Evolutionary conservation across 2,888 invertebrate genomes (phyloP).

Genomic region (Orchesella flavescens): DNA sequence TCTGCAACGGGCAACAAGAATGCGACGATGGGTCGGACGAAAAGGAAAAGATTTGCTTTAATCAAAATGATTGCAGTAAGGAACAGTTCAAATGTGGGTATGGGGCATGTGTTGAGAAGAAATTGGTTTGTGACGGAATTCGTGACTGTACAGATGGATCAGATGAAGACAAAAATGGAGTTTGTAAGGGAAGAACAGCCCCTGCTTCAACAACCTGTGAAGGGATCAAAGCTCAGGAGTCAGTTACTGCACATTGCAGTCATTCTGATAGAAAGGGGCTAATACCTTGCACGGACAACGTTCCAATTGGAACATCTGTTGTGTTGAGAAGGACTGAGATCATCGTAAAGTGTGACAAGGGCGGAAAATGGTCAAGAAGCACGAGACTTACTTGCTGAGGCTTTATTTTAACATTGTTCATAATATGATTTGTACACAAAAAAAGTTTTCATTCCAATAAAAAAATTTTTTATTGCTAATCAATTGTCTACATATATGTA

Average conservation of each 20-base stretch:
- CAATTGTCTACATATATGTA: too few relatives aligned
- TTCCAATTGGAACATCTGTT: slow-evolving; percentile 43
- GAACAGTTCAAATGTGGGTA: slow-evolving; percentile 55
- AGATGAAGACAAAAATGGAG: slow-evolving; percentile 46
- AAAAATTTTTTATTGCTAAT: too few relatives aligned
- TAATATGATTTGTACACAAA: too few relatives aligned
- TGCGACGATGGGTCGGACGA: slow-evolving; percentile 63
- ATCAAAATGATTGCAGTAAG: slow-evolving; percentile 39
- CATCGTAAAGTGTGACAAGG: slow-evolving; percentile 43
- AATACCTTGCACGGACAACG: slow-evolving; percentile 14
- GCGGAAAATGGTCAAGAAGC: slow-evolving; percentile 55
- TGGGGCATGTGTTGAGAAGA: slow-evolving; percentile 56
- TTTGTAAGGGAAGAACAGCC: slow-evolving; percentile 39
- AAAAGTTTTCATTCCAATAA: too few relatives aligned
- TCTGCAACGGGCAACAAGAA: slow-evolving; percentile 46
- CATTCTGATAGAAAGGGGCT: slow-evolving; percentile 28
- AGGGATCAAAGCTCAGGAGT: slow-evolving; percentile 29
- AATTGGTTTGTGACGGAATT: slow-evolving; percentile 51
- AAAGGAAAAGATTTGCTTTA: slow-evolving; percentile 47
- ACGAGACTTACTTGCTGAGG: slow-evolving; percentile 33
- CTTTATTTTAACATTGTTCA: too few relatives aligned
- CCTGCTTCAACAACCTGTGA: slow-evolving; percentile 4
- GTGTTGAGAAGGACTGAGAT: slow-evolving; percentile 50
- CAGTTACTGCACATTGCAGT: slow-evolving; percentile 41
- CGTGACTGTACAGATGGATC: slow-evolving; percentile 47